Evolutionary conservation across 2,888 invertebrate species (phyloP), one percentile per base, ranked within the genome.

Genomic region (Protophormia terraenovae): DNA sequence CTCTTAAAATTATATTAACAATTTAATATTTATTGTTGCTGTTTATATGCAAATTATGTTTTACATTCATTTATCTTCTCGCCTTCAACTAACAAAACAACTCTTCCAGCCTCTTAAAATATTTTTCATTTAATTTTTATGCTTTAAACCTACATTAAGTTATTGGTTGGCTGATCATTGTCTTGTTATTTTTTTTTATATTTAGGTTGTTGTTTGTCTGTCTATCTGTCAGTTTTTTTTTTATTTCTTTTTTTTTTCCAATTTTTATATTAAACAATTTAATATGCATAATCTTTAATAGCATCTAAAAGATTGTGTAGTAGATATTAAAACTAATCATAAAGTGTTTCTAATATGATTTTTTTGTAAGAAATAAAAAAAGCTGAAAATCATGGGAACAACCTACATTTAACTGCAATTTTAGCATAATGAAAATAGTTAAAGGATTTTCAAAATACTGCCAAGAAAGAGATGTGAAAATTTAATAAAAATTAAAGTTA

Each of bases 261-360:
- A 29, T 66, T 76, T 58, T 24, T 8, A 6, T 58, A 32, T 67
- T 77, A 71, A 72, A 79, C 62, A 79, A 72, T 79, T 79, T 71
- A 7, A 41, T 72, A 50, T 79, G 71, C 60, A 72, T 72, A 72
- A 72, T 79, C 62, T 24, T 41, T 14, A 53, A 64, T 35, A 69
- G 64, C 29, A 79, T 79, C 24, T 29, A 62, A 66, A n/a, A 50
- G 60, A 41, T 83, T 71, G 72, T 50, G 24, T 16, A 71, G n/a
- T 45, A 32, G 14, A n/a, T n/a, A 66, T 32, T 50, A 32, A 47
- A 62, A 72, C 24, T 72, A 47, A 60, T 16, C 16, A n/a, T n/a
- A n/a, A n/a, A n/a, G 16, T 29, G 19, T 16, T 24, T 38, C 4
- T 38, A 64, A 27, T 41, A n/a, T n/a, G 24, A 27, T 2, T 47